Percentiles rank a stretch among this genome's conserved stretches.
Evolutionary conservation across 2,113 vertebrate genomes (phyloP).

Genomic region (Tor tambroides): DNA sequence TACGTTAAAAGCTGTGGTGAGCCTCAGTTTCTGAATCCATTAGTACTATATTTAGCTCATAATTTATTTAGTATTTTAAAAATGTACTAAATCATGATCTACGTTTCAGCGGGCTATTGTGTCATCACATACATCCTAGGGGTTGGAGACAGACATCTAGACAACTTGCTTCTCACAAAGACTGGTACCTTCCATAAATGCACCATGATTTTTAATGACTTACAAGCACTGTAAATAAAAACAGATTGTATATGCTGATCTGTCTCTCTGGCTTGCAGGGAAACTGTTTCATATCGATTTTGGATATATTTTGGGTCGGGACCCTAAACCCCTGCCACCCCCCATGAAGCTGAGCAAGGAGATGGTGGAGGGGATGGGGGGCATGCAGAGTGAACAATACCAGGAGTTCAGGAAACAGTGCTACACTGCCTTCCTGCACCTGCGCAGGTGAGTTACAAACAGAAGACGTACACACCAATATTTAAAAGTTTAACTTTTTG

Average conservation of each 20-base stretch:
- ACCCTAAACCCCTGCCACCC: constrained; percentile 95
- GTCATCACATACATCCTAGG: constrained; percentile 98
- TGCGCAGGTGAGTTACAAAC: constrained; percentile 82
- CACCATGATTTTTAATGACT: background rate
- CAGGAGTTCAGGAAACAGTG: constrained; percentile 99
- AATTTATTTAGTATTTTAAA: background rate
- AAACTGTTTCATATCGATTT: constrained; percentile 99
- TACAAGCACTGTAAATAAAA: background rate
- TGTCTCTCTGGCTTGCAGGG: constrained; percentile 72
- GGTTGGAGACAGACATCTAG: constrained; percentile 95
- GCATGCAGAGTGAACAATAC: constrained; percentile 98
- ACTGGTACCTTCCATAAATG: constrained; percentile 71
- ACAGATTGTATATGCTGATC: background rate
- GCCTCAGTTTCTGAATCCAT: constrained; percentile 55
- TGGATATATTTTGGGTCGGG: constrained; percentile 96
- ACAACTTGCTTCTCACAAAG: constrained; percentile 96
- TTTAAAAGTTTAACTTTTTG: background rate
- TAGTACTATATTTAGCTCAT: background rate
- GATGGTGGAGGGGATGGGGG: constrained; percentile 99
- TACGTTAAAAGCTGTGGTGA: constrained; percentile 99
- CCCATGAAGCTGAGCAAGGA: constrained; percentile 99
- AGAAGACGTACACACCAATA: background rate
- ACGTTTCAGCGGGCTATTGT: constrained; percentile 90
- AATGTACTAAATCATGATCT: background rate
- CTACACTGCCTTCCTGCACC: constrained; percentile 96